Evolutionary conservation across 2,888 invertebrate species (phyloP).

Genomic region (Mesorhabditis belari): DNA sequence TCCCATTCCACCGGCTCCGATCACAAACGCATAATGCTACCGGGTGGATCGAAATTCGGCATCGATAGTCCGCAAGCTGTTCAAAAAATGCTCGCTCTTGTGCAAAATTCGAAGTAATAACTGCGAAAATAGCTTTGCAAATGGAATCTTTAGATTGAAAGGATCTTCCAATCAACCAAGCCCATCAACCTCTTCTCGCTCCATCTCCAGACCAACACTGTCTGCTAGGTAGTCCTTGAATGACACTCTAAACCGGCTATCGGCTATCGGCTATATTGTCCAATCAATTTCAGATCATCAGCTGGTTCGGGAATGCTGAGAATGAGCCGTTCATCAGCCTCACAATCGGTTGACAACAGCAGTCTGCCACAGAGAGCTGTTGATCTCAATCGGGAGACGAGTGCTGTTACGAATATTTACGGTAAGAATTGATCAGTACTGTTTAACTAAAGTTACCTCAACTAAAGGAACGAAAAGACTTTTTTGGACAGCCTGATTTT

Average conservation of each 20-base stretch:
- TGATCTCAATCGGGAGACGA: neutral
- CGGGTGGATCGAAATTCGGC: constrained; percentile 58
- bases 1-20: constrained; percentile 65
- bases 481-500: too few species aligned
- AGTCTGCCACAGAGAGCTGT: neutral
- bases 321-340: neutral
- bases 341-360: too few species aligned
- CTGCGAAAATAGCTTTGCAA: neutral
- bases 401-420: neutral
- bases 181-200: neutral
- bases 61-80: constrained; percentile 94
- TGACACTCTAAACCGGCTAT: neutral
- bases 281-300: neutral
- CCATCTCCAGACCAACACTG: neutral
- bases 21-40: constrained; percentile 8
- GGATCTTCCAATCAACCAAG: neutral
- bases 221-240: neutral
- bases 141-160: neutral
- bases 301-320: neutral
- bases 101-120: constrained; percentile 25
- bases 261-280: neutral
- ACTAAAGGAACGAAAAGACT: too few species aligned
- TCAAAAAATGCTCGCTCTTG: constrained; percentile 80
- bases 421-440: neutral
- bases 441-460: too few species aligned